Base-by-base conservation (phyloP, 1,140 invertebrate genomes). In the Ctenoplectra terminalis region DNA sequence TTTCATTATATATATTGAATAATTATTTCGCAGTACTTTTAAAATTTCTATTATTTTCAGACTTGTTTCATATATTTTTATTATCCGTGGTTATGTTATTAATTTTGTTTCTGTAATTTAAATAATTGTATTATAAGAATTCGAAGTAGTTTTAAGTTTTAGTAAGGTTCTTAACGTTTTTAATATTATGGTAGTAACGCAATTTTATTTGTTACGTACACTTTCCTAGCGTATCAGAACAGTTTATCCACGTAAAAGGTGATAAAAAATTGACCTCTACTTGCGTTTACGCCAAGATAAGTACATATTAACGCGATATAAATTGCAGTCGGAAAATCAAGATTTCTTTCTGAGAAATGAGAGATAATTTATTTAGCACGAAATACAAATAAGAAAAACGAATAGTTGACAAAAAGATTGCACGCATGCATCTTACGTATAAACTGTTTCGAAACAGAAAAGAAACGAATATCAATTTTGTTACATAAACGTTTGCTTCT, bases 131-230 rank as follows among this genome's bases (percentile, higher is more conserved):
- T 15, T 48, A 0, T 17, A 17, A 15, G 13, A 48, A 15, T 13
- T 13, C 11, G 46, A 15, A 17, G 15, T 48, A 0, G 4, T 48
- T 13, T 48, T n/a, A n/a, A n/a, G n/a, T n/a, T n/a, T n/a, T n/a
- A n/a, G n/a, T n/a, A n/a, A n/a, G n/a, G n/a, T n/a, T n/a, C n/a
- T n/a, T n/a, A n/a, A n/a, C n/a, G n/a, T n/a, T n/a, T n/a, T n/a
- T n/a, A n/a, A n/a, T n/a, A n/a, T n/a, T n/a, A n/a, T n/a, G n/a
- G 17, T 0, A 31, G 6, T 23, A 29, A 4, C 17, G 4, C 0
- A 13, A 34, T 34, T 31, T 67, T 20, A 20, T 23, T 31, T 31
- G 8, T 29, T 48, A 23, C 37, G 8, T 29, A 48, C 17, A 20
- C 20, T 17, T 26, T 48, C 8, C 17, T 67, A 6, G 43, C 13